phyloP scores from a whole-genome alignment of 53 echinoderm and acorn worm species.

The Glandiceps talaboti region DNA sequence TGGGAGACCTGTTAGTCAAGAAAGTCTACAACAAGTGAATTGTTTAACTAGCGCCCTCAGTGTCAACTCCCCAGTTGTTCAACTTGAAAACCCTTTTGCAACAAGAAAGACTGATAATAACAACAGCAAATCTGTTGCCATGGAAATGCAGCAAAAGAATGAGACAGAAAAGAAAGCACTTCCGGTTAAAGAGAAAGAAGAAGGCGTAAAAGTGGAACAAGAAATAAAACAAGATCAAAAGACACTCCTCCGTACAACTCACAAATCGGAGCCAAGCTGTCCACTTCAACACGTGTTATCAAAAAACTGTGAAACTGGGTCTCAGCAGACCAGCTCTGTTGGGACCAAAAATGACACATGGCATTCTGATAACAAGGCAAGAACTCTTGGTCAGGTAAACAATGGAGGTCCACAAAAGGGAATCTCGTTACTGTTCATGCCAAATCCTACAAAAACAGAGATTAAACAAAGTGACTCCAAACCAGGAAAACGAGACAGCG shows the following conservation, averaged over 20 bases:
- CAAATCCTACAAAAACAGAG: too few species aligned
- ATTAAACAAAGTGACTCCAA: not conserved
- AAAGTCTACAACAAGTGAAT: conserved; percentile 27
- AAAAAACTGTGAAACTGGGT: not conserved
- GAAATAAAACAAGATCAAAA: too few species aligned
- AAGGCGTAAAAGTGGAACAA: conserved; percentile 37
- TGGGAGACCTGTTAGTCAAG: not conserved
- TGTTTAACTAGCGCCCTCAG: conserved; percentile 92
- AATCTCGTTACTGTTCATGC: too few species aligned
- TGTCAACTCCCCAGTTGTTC: conserved; percentile 90
- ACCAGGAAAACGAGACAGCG: not conserved
- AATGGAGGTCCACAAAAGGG: too few species aligned
- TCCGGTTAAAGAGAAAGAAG: not conserved
- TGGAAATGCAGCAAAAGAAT: conserved; percentile 6
- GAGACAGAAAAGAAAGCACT: conserved; percentile 44
- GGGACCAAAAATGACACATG: not conserved
- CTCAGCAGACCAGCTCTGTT: not conserved
- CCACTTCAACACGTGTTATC: not conserved
- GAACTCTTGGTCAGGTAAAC: too few species aligned
- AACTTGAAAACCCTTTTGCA: conserved; percentile 64
- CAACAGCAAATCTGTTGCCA: not conserved
- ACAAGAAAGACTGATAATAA: not conserved
- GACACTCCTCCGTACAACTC: too few species aligned
- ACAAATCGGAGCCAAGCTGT: not conserved
- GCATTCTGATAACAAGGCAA: too few species aligned